These are phyloP conservation scores for Stictonetta naevosa DNA, from an alignment of 2,113 vertebrate genomes.

Conservation along the genomic window DNA sequence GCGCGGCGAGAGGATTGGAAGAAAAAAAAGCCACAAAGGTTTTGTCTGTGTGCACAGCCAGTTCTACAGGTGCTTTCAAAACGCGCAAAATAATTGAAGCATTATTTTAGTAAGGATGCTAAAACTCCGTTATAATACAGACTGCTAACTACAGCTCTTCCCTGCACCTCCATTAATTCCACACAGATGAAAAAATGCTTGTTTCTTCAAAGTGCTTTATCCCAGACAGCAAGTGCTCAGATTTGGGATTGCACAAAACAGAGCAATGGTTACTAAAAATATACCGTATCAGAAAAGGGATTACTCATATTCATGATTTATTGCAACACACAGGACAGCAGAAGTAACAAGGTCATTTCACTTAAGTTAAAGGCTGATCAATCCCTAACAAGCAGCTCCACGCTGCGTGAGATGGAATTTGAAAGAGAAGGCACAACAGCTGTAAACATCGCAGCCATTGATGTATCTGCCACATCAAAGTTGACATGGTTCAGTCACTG, in stretches of 20 bases:
- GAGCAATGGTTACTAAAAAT: background rate
- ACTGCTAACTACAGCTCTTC: background rate
- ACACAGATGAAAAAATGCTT: background rate
- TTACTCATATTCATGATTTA: background rate
- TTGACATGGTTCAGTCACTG: constrained; percentile 45
- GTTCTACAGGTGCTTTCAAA: background rate
- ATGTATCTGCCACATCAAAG: constrained; percentile 68
- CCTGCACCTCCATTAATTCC: background rate
- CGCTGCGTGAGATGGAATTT: constrained; percentile 53
- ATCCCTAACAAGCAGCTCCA: constrained; percentile 20
- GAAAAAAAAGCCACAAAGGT: background rate
- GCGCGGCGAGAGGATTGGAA: background rate
- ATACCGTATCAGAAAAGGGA: rapidly evolving
- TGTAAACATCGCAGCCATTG: constrained; percentile 67
- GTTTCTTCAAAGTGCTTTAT: background rate
- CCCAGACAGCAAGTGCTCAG: background rate
- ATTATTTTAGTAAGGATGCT: background rate
- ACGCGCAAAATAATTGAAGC: background rate
- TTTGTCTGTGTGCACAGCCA: background rate
- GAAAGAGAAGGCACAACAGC: constrained; percentile 69
- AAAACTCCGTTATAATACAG: background rate
- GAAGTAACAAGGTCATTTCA: constrained; percentile 58
- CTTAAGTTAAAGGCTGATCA: constrained; percentile 35
- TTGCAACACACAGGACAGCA: background rate
- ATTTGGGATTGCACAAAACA: background rate